phyloP scores from a whole-genome alignment of 2,113 vertebrate genomes.

The Parus major region DNA sequence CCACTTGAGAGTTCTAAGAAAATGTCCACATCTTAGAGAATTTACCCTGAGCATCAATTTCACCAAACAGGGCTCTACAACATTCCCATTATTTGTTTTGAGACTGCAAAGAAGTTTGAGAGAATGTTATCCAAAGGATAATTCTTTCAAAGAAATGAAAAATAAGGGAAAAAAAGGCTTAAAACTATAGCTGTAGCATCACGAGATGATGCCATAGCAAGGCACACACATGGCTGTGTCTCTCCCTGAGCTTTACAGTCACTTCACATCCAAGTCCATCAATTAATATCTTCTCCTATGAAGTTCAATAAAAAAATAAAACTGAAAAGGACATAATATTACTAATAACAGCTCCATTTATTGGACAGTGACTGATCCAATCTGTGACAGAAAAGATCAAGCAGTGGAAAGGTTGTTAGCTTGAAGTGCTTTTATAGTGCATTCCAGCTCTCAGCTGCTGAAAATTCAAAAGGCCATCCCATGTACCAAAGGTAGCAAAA shows the following conservation, averaged over 20 bases:
- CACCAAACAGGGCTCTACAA: background rate
- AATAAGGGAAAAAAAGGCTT: background rate
- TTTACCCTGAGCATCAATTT: background rate
- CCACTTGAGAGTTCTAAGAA: background rate
- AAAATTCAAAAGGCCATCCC: slow-evolving; percentile 64
- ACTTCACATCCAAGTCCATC: slow-evolving; percentile 15
- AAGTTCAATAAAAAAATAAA: slow-evolving; percentile 54
- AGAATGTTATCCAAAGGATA: background rate
- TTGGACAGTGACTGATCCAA: slow-evolving; percentile 54
- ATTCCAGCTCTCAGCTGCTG: slow-evolving; percentile 49
- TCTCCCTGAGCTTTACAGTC: background rate
- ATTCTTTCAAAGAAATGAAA: background rate
- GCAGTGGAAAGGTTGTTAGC: slow-evolving; percentile 47
- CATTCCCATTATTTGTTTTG: background rate
- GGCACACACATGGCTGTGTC: background rate
- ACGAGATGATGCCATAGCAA: slow-evolving; percentile 40
- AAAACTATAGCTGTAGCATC: background rate
- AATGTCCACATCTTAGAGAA: background rate
- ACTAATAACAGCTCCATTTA: slow-evolving; percentile 48
- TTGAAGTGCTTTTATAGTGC: slow-evolving; percentile 58
- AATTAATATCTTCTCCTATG: slow-evolving; percentile 55
- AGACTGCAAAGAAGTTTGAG: background rate
- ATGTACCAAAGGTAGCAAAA: slow-evolving; percentile 14
- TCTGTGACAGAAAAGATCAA: slow-evolving; percentile 66
- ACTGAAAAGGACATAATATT: slow-evolving; percentile 22